Conservation (phyloP, 2,888 invertebrate species). For the Parnassius glacialis region DNA sequence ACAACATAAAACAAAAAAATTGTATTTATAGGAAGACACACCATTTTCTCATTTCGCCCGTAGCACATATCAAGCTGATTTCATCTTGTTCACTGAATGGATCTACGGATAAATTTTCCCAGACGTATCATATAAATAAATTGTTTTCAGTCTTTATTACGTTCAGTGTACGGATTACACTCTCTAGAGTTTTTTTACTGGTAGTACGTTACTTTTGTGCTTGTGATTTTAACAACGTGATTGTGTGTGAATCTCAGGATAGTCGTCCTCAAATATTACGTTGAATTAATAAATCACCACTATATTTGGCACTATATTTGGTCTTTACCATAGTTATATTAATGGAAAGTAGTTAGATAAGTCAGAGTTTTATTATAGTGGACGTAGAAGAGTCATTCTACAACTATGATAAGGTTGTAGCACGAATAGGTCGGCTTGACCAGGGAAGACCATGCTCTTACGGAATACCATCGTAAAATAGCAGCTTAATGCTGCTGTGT, state of each 20-base stretch:
- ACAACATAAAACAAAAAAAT: conserved; percentile 3
- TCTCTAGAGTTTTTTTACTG: conserved; percentile 49
- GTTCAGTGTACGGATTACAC: conserved; percentile 58
- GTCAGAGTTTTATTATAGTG: too few species aligned
- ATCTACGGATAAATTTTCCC: conserved; percentile 75
- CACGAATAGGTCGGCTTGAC: too few species aligned
- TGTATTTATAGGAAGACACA: conserved; percentile 45
- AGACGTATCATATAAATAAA: conserved; percentile 79
- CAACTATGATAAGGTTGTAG: too few species aligned
- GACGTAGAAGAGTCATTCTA: too few species aligned
- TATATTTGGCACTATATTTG: too few species aligned
- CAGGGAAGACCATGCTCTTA: too few species aligned
- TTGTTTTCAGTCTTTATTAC: conserved; percentile 79
- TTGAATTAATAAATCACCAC: too few species aligned
- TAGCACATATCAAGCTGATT: conserved; percentile 74
- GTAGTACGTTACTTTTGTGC: conserved; percentile 19
- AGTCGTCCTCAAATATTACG: too few species aligned
- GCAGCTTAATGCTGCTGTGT: too few species aligned
- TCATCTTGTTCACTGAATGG: conserved; percentile 63
- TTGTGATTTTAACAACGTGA: conserved; percentile 11
- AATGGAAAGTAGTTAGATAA: too few species aligned
- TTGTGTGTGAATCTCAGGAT: not conserved
- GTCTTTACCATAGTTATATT: too few species aligned
- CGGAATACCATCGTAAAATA: too few species aligned
- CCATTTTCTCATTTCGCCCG: conserved; percentile 60